These are phyloP conservation scores for Spheniscus mendiculus DNA, from an alignment of 2,113 vertebrate species.

Conservation along the genomic window DNA sequence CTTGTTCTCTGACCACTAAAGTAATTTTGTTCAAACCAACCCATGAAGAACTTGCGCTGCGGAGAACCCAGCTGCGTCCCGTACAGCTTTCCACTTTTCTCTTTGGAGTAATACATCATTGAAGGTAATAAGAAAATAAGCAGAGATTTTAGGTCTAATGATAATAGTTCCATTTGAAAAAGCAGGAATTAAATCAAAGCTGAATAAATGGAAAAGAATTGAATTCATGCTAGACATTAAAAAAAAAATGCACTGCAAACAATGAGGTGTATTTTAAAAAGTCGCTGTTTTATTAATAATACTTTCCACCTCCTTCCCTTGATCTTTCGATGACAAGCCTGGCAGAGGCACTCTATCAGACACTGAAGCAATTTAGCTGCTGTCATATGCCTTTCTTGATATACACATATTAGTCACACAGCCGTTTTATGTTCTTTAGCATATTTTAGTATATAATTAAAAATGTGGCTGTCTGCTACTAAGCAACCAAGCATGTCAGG, in stretches of 20 bases:
- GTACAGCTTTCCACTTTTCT: not conserved
- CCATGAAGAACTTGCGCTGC: not conserved
- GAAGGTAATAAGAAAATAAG: not conserved
- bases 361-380: constrained; percentile 71
- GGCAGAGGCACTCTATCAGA: constrained; percentile 69
- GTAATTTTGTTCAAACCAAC: not conserved
- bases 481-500: constrained; percentile 76
- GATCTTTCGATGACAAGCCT: constrained; percentile 72
- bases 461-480: constrained; percentile 78
- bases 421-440: constrained; percentile 73
- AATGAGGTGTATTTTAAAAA: constrained; percentile 69
- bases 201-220: constrained; percentile 47
- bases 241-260: constrained; percentile 60
- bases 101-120: not conserved
- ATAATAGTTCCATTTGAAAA: constrained; percentile 46
- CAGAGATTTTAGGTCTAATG: constrained; percentile 23
- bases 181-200: constrained; percentile 18
- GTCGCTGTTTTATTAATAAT: constrained; percentile 72
- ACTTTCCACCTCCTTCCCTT: constrained; percentile 50
- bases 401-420: constrained; percentile 73
- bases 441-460: constrained; percentile 82
- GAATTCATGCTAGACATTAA: constrained; percentile 68
- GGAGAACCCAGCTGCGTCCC: not conserved
- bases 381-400: constrained; percentile 77
- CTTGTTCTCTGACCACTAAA: not conserved